These are phyloP conservation scores for Micropterix aruncella DNA, from an alignment of 2,888 invertebrate genomes.

Conservation along the genomic window DNA sequence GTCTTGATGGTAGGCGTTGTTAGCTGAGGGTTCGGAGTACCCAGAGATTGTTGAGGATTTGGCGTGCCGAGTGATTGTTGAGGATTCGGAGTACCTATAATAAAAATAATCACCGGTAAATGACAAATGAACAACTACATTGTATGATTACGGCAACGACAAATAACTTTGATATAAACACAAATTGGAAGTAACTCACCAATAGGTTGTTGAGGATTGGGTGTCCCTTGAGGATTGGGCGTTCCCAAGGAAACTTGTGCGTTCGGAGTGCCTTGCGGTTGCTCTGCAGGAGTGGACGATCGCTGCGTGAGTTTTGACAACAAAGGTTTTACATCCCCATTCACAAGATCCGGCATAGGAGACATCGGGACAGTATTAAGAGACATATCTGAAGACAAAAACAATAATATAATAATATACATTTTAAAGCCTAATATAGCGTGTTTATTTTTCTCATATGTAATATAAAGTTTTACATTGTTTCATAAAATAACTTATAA, in stretches of 20 bases:
- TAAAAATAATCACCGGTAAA: no score
- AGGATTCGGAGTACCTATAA: neutral
- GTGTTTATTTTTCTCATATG: no score
- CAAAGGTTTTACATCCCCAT: conserved; percentile 29
- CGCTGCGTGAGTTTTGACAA: conserved; percentile 34
- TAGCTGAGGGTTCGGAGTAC: conserved; percentile 30
- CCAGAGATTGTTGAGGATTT: conserved; percentile 13
- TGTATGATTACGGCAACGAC: neutral
- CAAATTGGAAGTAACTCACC: neutral
- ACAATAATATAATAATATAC: no score
- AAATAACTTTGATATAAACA: no score
- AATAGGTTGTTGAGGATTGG: conserved; percentile 19
- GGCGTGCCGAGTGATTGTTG: conserved; percentile 17
- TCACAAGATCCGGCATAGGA: conserved; percentile 22
- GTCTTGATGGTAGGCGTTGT: conserved; percentile 29
- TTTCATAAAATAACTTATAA: no score
- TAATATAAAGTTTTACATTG: no score
- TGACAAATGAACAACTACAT: no score
- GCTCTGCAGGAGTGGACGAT: conserved; percentile 28
- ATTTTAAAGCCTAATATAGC: no score
- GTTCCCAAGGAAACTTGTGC: conserved; percentile 30
- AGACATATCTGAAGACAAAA: no score
- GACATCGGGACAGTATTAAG: conserved; percentile 22
- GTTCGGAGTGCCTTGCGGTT: conserved; percentile 30
- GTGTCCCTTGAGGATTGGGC: conserved; percentile 29